Evolutionary conservation across 2,888 invertebrate genomes (phyloP).

Genomic region (Cephalotes varians): DNA sequence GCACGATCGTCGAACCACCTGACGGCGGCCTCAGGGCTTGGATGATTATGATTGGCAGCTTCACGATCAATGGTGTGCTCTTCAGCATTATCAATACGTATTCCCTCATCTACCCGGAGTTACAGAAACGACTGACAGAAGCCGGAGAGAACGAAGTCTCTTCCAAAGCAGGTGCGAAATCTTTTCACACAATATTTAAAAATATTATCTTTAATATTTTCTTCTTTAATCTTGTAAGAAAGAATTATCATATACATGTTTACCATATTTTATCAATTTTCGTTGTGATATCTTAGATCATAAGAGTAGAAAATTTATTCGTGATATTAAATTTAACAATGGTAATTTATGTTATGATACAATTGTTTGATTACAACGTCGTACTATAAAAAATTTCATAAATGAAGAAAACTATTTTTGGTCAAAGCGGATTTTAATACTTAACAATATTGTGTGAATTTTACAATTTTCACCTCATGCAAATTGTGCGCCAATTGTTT

Average conservation of each 20-base stretch:
- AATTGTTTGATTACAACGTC: background rate
- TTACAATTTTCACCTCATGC: too few species aligned
- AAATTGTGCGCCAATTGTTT: too few species aligned
- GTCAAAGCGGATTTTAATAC: too few species aligned
- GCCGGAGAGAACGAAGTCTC: conserved; percentile 90
- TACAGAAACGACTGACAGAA: conserved; percentile 89
- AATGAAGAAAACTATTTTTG: too few species aligned
- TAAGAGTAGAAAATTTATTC: background rate
- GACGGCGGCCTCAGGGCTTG: conserved; percentile 94
- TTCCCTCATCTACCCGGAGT: conserved; percentile 92
- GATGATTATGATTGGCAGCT: conserved; percentile 93
- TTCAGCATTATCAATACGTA: conserved; percentile 97
- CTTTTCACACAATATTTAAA: too few species aligned
- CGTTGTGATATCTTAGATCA: background rate
- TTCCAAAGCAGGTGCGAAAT: conserved; percentile 92
- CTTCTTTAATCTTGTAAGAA: background rate
- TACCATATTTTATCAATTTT: background rate
- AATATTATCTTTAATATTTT: background rate
- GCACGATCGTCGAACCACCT: conserved; percentile 84
- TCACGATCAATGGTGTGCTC: conserved; percentile 95
- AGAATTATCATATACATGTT: background rate
- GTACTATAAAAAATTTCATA: too few species aligned
- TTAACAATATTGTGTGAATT: too few species aligned
- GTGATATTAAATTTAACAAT: background rate
- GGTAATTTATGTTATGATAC: background rate